phyloP scores from a whole-genome alignment of 2,888 invertebrate genomes.

The Melinaea marsaeus region DNA sequence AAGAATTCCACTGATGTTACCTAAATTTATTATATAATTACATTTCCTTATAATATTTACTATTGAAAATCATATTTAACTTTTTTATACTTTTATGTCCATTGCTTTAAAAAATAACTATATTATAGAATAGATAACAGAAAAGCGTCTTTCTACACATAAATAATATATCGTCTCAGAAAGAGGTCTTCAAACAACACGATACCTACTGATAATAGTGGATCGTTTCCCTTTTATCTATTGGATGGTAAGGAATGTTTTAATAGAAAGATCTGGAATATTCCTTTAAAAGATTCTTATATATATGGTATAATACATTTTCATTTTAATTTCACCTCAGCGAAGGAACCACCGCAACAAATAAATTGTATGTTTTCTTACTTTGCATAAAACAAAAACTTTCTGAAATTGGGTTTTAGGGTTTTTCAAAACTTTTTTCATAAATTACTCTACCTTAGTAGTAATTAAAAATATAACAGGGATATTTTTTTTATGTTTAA shows the following conservation, averaged over 20 bases:
- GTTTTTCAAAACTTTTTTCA: conserved; percentile 59
- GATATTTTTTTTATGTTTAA: not conserved
- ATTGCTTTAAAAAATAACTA: no score
- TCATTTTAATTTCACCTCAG: not conserved
- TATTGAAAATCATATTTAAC: no score
- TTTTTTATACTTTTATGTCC: no score
- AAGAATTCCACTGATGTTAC: no score
- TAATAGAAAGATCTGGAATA: not conserved
- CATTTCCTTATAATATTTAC: no score
- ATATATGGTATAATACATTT: conserved; percentile 5
- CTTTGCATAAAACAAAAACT: conserved; percentile 39
- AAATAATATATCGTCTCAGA: no score
- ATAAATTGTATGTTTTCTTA: conserved; percentile 18
- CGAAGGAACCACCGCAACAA: conserved; percentile 6
- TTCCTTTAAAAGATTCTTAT: not conserved
- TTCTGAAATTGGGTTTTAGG: conserved; percentile 57
- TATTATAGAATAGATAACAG: no score
- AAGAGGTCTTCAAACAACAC: not conserved
- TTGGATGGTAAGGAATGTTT: not conserved
- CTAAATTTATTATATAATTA: no score
- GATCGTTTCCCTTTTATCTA: not conserved
- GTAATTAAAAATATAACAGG: not conserved
- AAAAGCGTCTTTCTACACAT: no score
- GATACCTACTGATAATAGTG: not conserved
- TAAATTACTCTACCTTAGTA: conserved; percentile 41